phyloP scores from a whole-genome alignment of 2,888 invertebrate species.

The Sphaeridia pumilis region DNA sequence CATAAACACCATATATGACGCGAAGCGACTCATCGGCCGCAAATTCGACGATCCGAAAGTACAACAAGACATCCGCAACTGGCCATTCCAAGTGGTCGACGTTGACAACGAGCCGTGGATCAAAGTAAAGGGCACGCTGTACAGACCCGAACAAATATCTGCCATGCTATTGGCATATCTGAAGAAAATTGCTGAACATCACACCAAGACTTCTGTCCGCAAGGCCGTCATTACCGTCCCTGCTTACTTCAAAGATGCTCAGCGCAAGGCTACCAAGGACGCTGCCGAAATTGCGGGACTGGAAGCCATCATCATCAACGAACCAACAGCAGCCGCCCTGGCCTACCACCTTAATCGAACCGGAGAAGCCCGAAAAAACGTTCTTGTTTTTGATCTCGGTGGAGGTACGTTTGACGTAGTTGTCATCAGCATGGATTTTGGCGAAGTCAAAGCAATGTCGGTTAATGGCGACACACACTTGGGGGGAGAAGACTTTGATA shows the following conservation, averaged over 20 bases:
- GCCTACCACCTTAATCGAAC: conserved; percentile 15
- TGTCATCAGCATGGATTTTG: conserved; percentile 10
- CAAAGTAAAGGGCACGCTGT: conserved; percentile 42
- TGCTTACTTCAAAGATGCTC: conserved; percentile 59
- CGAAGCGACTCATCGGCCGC: conserved; percentile 71
- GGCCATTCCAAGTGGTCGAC: conserved; percentile 68
- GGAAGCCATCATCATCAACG: conserved; percentile 80
- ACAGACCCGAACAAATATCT: conserved; percentile 51
- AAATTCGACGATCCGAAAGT: conserved; percentile 65
- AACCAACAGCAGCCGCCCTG: conserved; percentile 72
- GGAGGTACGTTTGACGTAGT: conserved; percentile 30
- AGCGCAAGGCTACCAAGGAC: conserved; percentile 62
- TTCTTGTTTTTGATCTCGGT: conserved; percentile 22
- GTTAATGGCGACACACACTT: conserved; percentile 13
- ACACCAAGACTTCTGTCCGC: conserved; percentile 63
- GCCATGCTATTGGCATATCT: conserved; percentile 67
- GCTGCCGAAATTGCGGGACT: conserved; percentile 69
- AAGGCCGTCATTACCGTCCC: conserved; percentile 70
- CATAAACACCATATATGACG: conserved; percentile 65
- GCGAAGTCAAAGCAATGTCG: conserved; percentile 11
- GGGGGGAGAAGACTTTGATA: conserved; percentile 19
- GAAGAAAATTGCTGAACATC: conserved; percentile 83
- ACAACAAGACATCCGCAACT: conserved; percentile 66
- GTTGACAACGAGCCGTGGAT: conserved; percentile 46
- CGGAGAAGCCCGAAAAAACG: conserved; percentile 4